Percentiles rank a stretch among this genome's conserved stretches.
These are phyloP conservation scores for Acleris literana DNA, from an alignment of 2,888 invertebrate species.

Conservation along the genomic window DNA sequence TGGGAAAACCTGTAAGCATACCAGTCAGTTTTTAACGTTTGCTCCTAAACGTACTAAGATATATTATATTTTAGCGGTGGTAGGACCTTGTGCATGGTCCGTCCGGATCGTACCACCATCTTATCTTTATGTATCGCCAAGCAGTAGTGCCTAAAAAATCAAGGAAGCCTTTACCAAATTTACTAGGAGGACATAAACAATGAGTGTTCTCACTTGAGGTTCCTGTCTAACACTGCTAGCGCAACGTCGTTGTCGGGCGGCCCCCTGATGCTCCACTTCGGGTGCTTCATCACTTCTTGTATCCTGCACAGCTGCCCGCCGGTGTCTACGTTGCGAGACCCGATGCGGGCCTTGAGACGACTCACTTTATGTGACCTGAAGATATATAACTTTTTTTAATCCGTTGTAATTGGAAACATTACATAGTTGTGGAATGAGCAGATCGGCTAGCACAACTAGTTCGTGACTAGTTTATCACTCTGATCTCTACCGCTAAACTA, in stretches of 20 bases:
- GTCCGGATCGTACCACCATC: too few relatives aligned
- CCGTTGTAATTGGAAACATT: neutral
- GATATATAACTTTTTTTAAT: neutral
- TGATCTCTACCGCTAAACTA: too few relatives aligned
- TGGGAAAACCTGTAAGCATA: constrained; percentile 61
- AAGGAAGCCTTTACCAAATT: neutral
- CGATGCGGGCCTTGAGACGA: constrained; percentile 60
- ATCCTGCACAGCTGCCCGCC: constrained; percentile 65
- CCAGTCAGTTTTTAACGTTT: too few relatives aligned
- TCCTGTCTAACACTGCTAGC: constrained; percentile 55
- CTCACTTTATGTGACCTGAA: constrained; percentile 56
- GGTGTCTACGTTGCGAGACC: constrained; percentile 55
- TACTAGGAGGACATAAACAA: neutral
- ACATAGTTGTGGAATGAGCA: too few relatives aligned
- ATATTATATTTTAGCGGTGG: too few relatives aligned
- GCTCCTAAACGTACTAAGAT: too few relatives aligned
- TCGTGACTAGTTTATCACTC: too few relatives aligned
- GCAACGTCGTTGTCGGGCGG: constrained; percentile 68
- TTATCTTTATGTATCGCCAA: too few relatives aligned
- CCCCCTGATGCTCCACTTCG: constrained; percentile 63
- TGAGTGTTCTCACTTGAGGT: constrained; percentile 52
- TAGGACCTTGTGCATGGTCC: too few relatives aligned
- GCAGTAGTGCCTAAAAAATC: too few relatives aligned
- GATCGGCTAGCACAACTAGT: too few relatives aligned
- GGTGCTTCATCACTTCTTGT: constrained; percentile 68